phyloP scores from a whole-genome alignment of 2,797 vertebrate species.

The Pseudotriccus pelzelni region DNA sequence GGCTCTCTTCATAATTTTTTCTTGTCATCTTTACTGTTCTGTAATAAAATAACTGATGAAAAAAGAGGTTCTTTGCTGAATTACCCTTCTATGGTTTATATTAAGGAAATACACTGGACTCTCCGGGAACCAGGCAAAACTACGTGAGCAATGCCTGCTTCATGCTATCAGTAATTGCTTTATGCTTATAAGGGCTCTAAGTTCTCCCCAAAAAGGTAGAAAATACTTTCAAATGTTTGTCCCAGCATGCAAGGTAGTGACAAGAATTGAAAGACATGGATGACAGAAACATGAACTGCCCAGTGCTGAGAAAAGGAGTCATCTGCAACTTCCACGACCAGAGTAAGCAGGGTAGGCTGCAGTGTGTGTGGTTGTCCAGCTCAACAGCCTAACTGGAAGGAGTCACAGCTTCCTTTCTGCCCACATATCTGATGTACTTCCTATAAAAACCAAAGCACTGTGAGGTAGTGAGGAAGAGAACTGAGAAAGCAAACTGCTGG shows the following conservation, averaged over 20 bases:
- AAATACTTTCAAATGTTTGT: neutral
- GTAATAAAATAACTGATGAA: neutral
- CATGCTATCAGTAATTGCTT: neutral
- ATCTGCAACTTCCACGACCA: rapidly evolving
- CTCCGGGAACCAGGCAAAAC: neutral
- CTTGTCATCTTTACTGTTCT: neutral
- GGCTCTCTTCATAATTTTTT: neutral
- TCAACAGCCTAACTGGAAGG: neutral
- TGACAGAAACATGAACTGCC: neutral
- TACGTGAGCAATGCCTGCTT: neutral
- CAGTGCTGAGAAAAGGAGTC: neutral
- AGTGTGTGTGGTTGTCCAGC: too few relatives aligned
- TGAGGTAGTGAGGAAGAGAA: neutral
- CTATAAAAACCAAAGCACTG: neutral
- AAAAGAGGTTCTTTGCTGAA: neutral
- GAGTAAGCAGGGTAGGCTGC: neutral
- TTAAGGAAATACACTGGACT: neutral
- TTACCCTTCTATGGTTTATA: neutral
- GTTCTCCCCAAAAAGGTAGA: neutral
- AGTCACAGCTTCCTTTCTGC: neutral
- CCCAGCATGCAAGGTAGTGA: neutral
- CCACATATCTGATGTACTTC: neutral
- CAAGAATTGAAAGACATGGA: neutral
- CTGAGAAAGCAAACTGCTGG: neutral
- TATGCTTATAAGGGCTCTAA: neutral